Percentiles rank a stretch among this genome's conserved stretches.
Conservation (phyloP, 2,113 vertebrate species). For the Prunella himalayana region DNA sequence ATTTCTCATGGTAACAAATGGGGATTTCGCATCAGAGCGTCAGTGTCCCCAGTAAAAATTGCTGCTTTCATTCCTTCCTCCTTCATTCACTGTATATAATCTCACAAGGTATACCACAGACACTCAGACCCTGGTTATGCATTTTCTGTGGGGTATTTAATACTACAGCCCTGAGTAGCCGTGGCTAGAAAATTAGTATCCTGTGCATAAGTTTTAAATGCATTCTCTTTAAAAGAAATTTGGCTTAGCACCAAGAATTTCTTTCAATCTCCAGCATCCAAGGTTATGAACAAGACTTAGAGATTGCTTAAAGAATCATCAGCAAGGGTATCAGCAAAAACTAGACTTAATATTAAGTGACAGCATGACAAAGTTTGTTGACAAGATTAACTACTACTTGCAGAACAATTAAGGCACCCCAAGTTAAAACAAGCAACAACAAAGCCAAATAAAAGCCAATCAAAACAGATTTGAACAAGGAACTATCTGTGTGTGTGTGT, state of each 20-base stretch:
- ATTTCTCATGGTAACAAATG: rapidly evolving
- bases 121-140: background rate
- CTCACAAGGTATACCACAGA: background rate
- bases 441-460: background rate
- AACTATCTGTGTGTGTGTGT: background rate
- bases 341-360: background rate
- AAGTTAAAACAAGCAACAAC: background rate
- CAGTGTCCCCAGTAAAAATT: rapidly evolving
- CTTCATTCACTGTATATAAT: background rate
- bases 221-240: background rate
- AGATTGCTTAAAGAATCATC: background rate
- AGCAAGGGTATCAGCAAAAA: background rate
- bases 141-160: background rate
- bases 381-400: background rate
- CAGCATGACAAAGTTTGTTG: background rate
- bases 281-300: background rate
- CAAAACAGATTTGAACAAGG: background rate
- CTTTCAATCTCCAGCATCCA: background rate
- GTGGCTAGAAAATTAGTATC: background rate
- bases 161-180: background rate
- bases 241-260: background rate
- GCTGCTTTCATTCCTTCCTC: rapidly evolving
- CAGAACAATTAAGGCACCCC: background rate
- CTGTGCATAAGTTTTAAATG: background rate
- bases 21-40: rapidly evolving